Conservation (phyloP, 2,113 vertebrate genomes). For the Paramisgurnus dabryanus region DNA sequence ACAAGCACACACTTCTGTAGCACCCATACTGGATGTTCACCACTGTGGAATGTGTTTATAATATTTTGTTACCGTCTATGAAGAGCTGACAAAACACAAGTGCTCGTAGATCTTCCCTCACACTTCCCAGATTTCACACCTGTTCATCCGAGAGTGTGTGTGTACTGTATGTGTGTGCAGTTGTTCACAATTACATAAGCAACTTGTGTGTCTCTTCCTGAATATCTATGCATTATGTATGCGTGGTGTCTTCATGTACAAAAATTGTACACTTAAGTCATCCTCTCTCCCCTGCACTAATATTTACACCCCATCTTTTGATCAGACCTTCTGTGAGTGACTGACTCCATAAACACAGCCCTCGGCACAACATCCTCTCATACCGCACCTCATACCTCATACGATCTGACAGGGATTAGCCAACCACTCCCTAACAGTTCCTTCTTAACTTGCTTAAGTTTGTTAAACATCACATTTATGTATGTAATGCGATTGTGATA, state of each 20-base stretch:
- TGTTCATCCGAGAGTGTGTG: conserved; percentile 26
- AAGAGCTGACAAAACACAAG: conserved; percentile 59
- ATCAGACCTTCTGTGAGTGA: conserved; percentile 30
- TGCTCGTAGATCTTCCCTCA: conserved; percentile 41
- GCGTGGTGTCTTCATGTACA: conserved; percentile 17
- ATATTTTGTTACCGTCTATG: conserved; percentile 67
- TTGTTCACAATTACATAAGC: conserved; percentile 34
- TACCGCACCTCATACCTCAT: conserved; percentile 27
- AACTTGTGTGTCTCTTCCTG: conserved; percentile 12
- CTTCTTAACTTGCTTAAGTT: conserved; percentile 32
- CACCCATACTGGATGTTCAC: conserved; percentile 53
- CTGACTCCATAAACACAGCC: conserved; percentile 47
- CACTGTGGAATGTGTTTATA: conserved; percentile 62
- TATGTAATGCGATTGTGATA: conserved; percentile 36
- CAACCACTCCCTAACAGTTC: conserved; percentile 24
- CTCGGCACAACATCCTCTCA: conserved; percentile 40
- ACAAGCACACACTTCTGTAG: conserved; percentile 5
- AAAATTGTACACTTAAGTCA: conserved; percentile 20
- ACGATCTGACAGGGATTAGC: conserved; percentile 32
- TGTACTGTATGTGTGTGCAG: not conserved
- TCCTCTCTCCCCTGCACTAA: conserved; percentile 35
- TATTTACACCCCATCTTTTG: conserved; percentile 53
- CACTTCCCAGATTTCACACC: conserved; percentile 40
- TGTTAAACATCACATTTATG: not conserved
- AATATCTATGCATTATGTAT: conserved; percentile 8